phyloP scores from a whole-genome alignment of 2,797 vertebrate genomes.

The Catharus ustulatus region DNA sequence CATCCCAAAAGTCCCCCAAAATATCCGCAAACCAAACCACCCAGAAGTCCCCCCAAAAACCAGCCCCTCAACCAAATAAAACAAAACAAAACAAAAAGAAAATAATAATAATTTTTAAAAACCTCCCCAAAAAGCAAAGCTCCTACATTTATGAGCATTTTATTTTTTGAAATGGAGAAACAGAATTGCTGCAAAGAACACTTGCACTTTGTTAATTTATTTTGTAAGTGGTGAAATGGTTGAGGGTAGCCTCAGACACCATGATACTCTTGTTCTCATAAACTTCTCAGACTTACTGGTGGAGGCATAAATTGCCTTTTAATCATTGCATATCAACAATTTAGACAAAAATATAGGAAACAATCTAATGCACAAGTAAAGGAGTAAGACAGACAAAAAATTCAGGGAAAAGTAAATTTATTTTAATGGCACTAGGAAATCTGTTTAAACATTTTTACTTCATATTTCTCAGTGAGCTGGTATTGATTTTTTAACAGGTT shows the following conservation, averaged over 20 bases:
- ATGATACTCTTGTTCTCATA: background rate
- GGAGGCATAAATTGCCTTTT: background rate
- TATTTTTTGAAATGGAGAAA: background rate
- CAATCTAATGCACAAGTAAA: background rate
- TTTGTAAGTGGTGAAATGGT: background rate
- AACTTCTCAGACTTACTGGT: background rate
- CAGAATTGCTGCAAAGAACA: background rate
- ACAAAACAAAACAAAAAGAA: too few relatives aligned
- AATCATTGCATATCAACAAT: background rate
- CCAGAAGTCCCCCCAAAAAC: background rate
- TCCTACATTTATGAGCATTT: accelerated
- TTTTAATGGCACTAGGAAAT: background rate
- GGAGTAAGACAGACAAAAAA: background rate
- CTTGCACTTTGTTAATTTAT: background rate
- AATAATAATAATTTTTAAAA: too few relatives aligned
- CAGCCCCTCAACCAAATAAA: background rate
- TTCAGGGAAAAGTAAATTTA: background rate
- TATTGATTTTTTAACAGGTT: background rate
- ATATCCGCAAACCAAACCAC: background rate
- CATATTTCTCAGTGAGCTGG: background rate
- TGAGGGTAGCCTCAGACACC: background rate
- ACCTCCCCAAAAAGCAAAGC: background rate
- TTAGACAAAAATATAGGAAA: background rate
- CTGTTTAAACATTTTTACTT: background rate
- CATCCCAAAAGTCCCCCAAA: too few relatives aligned